Percentiles rank a stretch among this genome's conserved stretches.
These are phyloP conservation scores for Cinclus mexicanus DNA, from an alignment of 2,113 vertebrate genomes.

Conservation along the genomic window DNA sequence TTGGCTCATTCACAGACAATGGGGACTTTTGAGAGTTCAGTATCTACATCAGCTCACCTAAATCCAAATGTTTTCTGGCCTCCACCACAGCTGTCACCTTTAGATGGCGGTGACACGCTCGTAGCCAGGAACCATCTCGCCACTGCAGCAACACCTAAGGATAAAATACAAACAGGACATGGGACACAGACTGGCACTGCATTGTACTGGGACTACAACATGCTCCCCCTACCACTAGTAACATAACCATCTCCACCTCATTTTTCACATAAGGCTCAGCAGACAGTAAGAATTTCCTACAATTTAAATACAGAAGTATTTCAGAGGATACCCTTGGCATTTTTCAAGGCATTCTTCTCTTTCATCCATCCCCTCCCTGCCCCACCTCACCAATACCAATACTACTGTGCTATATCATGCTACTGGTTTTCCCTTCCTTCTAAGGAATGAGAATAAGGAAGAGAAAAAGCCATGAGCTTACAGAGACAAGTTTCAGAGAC, in stretches of 20 bases:
- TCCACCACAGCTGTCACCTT: conserved; percentile 64
- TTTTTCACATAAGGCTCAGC: not conserved
- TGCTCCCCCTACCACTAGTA: not conserved
- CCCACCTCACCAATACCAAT: not conserved
- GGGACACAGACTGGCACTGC: not conserved
- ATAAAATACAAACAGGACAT: not conserved
- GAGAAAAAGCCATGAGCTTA: not conserved
- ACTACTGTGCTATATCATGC: not conserved
- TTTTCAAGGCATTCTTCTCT: not conserved
- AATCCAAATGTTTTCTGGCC: conserved; percentile 66
- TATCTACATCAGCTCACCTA: conserved; percentile 64
- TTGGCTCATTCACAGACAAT: not conserved
- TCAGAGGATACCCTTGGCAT: not conserved
- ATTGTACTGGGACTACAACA: not conserved
- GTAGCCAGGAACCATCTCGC: conserved; percentile 60
- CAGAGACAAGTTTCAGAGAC: not conserved
- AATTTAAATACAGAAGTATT: not conserved
- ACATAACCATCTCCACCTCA: not conserved
- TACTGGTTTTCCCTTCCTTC: not conserved
- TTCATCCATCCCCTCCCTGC: not conserved
- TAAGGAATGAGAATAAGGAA: not conserved
- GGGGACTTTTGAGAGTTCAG: not conserved
- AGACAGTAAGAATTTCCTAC: not conserved
- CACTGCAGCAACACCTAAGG: conserved; percentile 77
- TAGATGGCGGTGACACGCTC: conserved; percentile 55